Conservation (phyloP, 53 echinoderm and acorn worm genomes). For the Glandiceps talaboti region DNA sequence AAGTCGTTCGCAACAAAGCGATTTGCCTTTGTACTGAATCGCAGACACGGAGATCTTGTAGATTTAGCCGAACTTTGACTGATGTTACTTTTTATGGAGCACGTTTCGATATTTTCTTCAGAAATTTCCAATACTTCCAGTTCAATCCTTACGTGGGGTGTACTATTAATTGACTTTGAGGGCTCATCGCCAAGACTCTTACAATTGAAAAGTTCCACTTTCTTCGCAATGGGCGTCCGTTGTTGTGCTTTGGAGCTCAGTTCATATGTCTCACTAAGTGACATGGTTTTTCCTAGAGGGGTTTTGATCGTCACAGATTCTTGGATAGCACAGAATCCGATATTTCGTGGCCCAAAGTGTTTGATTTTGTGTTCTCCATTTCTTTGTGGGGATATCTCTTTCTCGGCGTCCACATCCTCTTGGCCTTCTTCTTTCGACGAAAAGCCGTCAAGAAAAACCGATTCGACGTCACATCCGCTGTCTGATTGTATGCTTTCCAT, state of each 20-base stretch:
- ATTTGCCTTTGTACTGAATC: constrained; percentile 31
- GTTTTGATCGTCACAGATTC: not conserved
- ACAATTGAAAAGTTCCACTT: not conserved
- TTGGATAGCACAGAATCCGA: not conserved
- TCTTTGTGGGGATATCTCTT: no score
- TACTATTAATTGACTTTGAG: not conserved
- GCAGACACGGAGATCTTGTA: constrained; percentile 13
- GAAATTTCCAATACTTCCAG: constrained; percentile 43
- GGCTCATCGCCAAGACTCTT: not conserved
- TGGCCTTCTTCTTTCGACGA: constrained; percentile 16
- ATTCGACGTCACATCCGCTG: constrained; percentile 35
- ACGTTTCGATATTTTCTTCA: constrained; percentile 24
- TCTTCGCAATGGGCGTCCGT: not conserved
- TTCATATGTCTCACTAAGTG: not conserved
- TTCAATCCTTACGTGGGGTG: constrained; percentile 21
- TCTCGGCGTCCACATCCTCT: not conserved
- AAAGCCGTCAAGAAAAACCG: constrained; percentile 18
- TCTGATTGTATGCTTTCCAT: constrained; percentile 13
- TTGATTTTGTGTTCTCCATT: not conserved
- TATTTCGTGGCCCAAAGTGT: not conserved
- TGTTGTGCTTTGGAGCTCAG: not conserved
- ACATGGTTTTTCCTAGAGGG: not conserved
- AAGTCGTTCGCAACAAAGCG: constrained; percentile 34
- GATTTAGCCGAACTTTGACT: not conserved
- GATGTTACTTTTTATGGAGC: constrained; percentile 28